Evolutionary conservation across 1,140 invertebrate genomes (phyloP).

Genomic region (Drosophila sucinea): DNA sequence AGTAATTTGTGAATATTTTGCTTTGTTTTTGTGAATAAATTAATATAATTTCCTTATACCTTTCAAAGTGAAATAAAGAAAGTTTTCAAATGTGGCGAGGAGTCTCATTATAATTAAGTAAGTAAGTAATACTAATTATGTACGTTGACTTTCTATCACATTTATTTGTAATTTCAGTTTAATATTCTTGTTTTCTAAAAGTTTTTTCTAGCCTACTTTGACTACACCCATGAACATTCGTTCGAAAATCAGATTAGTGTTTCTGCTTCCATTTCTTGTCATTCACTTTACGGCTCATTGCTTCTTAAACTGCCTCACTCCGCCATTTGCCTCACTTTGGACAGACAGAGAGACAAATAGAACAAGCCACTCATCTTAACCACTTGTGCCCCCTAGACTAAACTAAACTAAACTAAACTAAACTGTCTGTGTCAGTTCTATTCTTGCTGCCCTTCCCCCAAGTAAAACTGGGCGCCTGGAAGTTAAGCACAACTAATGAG

Average conservation of each 20-base stretch:
- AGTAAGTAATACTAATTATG: too few relatives aligned
- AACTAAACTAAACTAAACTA: constrained; percentile 12
- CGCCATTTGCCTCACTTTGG: background rate
- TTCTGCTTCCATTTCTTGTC: constrained; percentile 15
- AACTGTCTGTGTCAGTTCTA: constrained; percentile 29
- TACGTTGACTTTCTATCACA: too few relatives aligned
- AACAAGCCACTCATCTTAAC: constrained; percentile 26
- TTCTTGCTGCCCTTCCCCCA: constrained; percentile 12
- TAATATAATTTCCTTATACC: too few relatives aligned
- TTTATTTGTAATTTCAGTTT: too few relatives aligned
- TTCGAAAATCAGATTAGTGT: constrained; percentile 12
- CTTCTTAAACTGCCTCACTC: constrained; percentile 3
- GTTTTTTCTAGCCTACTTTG: background rate
- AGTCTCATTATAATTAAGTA: too few relatives aligned
- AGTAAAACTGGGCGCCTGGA: constrained; percentile 28
- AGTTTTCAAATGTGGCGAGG: too few relatives aligned
- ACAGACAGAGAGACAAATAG: background rate
- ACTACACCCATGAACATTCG: background rate
- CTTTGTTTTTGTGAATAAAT: too few relatives aligned
- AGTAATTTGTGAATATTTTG: too few relatives aligned
- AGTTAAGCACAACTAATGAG: constrained; percentile 77
- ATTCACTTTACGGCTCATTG: constrained; percentile 13
- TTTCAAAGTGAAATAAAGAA: too few relatives aligned
- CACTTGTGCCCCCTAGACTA: constrained; percentile 29
- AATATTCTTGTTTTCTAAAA: background rate